Evolutionary conservation across 2,797 vertebrate species (phyloP), one percentile per base, ranked within the genome.

Genomic region (Zonotrichia albicollis): DNA sequence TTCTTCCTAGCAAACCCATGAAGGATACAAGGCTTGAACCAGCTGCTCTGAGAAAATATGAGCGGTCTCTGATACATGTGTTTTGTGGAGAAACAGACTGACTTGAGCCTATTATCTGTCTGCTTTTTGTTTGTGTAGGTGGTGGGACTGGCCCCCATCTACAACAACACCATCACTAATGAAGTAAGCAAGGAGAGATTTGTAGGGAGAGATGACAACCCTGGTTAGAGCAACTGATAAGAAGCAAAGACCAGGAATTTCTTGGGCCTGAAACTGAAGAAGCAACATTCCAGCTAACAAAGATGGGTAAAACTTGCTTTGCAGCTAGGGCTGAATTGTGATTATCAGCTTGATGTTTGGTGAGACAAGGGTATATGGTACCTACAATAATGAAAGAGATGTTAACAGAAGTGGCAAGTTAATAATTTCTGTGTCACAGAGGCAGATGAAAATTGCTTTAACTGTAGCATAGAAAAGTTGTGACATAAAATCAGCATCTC

Each of bases 261-360:
- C 68, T 87, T 85, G 58, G 46, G 62, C 30, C 43, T 89, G 75
- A 85, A 93, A 73, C 58, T n/a, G 54, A 94, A 93, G 66, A 62
- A 81, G 15, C n/a, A 84, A 68, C 82, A 65, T 94, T 91, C 82
- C 79, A 87, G 19, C 14, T 78, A 58, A 68, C 61, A 86, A 90
- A 78, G 36, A 40, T 51, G n/a, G 36, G 36, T 29, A 36, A 76
- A 86, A 66, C 60, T 58, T 87, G 60, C n/a, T 86, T 72, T 86
- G 66, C 76, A 90, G 9, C 32, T 74, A 80, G 68, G 64, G 55
- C 34, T 43, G 53, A 67, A 64, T 64, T 53, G 51, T 61, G 32
- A 60, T 89, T 64, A 77, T 80, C 42, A 71, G 32, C 38, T 71
- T 93, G 67, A 38, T 65, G 43, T 30, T 70, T 61, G 11, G 18